Conservation (phyloP, 2,113 vertebrate species). For the Thunnus thynnus region DNA sequence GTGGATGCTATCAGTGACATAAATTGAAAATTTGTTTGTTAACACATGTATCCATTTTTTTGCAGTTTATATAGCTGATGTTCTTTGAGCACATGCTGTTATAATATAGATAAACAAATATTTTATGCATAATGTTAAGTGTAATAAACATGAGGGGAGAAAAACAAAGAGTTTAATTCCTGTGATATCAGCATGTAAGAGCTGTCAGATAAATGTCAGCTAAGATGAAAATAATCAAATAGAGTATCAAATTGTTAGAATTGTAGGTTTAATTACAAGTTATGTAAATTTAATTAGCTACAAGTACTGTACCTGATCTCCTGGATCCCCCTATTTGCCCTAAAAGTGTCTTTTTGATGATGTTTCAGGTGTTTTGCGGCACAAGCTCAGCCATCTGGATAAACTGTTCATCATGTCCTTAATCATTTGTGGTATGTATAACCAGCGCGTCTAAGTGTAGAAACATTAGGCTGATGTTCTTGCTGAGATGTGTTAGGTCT, state of each 20-base stretch:
- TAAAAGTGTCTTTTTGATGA: background rate
- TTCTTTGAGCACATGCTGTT: background rate
- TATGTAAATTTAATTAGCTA: background rate
- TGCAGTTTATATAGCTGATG: background rate
- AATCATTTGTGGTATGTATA: background rate
- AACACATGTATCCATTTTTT: too few species aligned
- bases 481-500: conserved; percentile 25
- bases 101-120: too few species aligned
- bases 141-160: too few species aligned
- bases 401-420: background rate
- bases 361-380: background rate
- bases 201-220: background rate
- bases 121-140: too few species aligned
- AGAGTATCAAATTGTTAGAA: too few species aligned
- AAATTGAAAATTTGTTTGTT: background rate
- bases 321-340: too few species aligned
- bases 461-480: conserved; percentile 6
- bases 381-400: too few species aligned
- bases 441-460: background rate
- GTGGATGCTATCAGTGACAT: too few species aligned
- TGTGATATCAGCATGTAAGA: too few species aligned
- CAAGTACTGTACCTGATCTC: background rate
- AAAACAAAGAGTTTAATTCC: too few species aligned
- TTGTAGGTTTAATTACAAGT: too few species aligned
- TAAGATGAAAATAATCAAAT: background rate